A percentile compares a stretch with the other conserved stretches of the same genome.
These are phyloP conservation scores for Hassar affinis DNA, from an alignment of 2,113 vertebrate genomes.

Conservation along the genomic window DNA sequence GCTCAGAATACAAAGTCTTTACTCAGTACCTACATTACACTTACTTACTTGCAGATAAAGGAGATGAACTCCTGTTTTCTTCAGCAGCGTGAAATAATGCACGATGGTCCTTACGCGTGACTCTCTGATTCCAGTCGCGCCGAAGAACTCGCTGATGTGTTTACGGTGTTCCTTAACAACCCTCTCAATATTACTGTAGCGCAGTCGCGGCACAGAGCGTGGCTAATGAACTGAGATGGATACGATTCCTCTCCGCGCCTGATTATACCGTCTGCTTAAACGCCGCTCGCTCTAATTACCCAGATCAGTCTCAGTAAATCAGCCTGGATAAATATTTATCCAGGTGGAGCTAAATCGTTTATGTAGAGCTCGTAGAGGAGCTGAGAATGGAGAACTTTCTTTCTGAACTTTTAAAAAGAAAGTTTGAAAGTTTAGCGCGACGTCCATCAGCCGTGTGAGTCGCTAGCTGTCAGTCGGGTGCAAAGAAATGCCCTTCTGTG, in stretches of 20 bases:
- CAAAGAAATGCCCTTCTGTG: too few species aligned
- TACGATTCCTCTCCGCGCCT: conserved; percentile 9
- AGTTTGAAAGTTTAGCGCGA: too few species aligned
- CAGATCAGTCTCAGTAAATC: conserved; percentile 43
- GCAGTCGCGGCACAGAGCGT: neutral
- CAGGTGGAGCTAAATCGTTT: conserved; percentile 4
- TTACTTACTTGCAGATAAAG: too few species aligned
- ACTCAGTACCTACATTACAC: too few species aligned
- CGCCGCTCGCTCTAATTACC: conserved; percentile 25
- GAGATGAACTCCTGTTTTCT: too few species aligned
- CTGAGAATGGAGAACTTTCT: neutral
- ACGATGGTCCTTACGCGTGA: neutral
- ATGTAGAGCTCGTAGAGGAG: neutral
- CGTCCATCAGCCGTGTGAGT: too few species aligned
- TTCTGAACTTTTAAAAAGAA: neutral
- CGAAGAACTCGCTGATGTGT: neutral
- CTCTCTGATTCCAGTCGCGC: neutral
- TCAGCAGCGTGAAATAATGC: neutral
- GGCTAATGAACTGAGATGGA: conserved; percentile 41
- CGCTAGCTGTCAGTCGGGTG: too few species aligned
- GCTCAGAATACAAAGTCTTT: neutral
- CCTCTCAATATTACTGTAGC: conserved; percentile 7
- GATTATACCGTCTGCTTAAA: conserved; percentile 24
- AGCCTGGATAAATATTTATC: conserved; percentile 41
- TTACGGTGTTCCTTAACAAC: neutral